Evolutionary conservation across 2,888 invertebrate species (phyloP).

Genomic region (Heteropelma amictum): DNA sequence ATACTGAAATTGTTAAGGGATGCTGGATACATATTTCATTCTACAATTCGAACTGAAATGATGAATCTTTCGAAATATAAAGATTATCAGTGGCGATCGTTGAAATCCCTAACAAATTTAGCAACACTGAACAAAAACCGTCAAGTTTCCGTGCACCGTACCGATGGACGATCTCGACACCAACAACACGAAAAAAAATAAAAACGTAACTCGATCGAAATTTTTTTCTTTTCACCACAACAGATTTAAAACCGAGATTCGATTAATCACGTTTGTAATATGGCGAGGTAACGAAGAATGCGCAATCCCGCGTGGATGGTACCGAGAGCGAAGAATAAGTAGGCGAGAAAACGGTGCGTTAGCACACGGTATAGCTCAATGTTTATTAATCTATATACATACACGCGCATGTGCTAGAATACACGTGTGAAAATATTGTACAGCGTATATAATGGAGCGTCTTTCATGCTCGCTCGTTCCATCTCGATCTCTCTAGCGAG

Average conservation of each 20-base stretch:
- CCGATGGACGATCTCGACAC: too few species aligned
- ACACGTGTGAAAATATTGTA: not conserved
- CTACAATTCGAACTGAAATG: too few species aligned
- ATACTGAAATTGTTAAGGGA: too few species aligned
- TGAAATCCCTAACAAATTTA: too few species aligned
- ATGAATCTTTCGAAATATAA: too few species aligned
- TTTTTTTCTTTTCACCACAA: not conserved
- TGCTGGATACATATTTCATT: too few species aligned
- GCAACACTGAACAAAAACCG: too few species aligned
- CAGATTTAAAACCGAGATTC: not conserved
- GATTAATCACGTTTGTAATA: not conserved
- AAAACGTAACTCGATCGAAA: not conserved
- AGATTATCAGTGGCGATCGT: too few species aligned
- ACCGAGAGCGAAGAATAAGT: conserved; percentile 27
- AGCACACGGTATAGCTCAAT: conserved; percentile 3
- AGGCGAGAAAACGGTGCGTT: conserved; percentile 36
- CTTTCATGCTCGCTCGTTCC: conserved; percentile 19
- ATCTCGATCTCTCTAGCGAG: conserved; percentile 29
- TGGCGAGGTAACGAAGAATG: not conserved
- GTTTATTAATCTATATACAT: not conserved
- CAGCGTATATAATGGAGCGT: not conserved
- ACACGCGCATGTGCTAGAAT: not conserved
- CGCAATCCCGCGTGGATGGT: not conserved
- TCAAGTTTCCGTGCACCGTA: too few species aligned
- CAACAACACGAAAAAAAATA: not conserved